Percentiles rank a stretch among this genome's conserved stretches.
Evolutionary conservation across 2,888 invertebrate species (phyloP).

Genomic region (Conops quadrifasciatus): DNA sequence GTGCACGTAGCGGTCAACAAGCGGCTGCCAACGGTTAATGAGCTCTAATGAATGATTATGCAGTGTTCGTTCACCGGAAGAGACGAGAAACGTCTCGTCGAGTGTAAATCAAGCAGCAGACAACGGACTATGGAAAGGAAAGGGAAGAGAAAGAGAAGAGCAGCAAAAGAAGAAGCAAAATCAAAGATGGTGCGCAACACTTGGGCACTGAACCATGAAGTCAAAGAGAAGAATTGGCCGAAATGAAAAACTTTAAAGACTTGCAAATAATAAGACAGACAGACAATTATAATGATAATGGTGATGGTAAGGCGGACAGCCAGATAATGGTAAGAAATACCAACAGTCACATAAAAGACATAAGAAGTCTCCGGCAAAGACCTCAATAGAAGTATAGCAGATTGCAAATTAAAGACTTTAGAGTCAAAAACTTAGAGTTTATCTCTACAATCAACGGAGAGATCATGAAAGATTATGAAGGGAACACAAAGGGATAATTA

Average conservation of each 20-base stretch:
- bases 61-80: neutral
- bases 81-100: neutral
- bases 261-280: neutral
- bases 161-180: neutral
- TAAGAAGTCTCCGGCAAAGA: neutral
- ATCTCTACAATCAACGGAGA: no score
- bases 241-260: neutral
- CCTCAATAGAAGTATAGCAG: neutral
- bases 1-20: slow-evolving; percentile 24
- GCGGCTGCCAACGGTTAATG: slow-evolving; percentile 23
- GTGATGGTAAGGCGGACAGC: neutral
- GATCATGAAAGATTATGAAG: no score
- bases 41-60: slow-evolving; percentile 55
- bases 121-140: neutral
- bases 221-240: neutral
- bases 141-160: neutral
- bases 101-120: slow-evolving; percentile 8
- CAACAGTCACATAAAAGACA: neutral
- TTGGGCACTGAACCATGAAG: slow-evolving; percentile 4
- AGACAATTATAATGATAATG: no score
- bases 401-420: no score
- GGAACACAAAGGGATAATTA: no score
- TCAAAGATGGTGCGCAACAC: neutral
- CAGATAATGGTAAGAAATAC: neutral
- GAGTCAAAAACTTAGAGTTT: no score